A percentile compares a stretch with the other conserved stretches of the same genome.
These are phyloP conservation scores for Drosophila parvula DNA, from an alignment of 1,140 invertebrate species.

Conservation along the genomic window DNA sequence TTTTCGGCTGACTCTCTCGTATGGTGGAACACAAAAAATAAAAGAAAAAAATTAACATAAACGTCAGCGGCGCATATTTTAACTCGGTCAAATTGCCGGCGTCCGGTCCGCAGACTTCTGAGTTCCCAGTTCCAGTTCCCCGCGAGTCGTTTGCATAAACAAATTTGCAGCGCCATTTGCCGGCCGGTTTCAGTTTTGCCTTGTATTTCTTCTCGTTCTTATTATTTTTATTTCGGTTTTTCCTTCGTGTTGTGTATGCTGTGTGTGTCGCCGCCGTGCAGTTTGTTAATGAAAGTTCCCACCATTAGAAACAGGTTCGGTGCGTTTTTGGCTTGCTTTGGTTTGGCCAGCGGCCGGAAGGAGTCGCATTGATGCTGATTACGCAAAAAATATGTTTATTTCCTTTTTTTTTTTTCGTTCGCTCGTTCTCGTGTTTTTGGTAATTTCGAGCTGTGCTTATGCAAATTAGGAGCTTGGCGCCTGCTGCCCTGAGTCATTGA, in stretches of 20 bases:
- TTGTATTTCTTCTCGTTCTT: slow-evolving; percentile 24
- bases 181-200: slow-evolving; percentile 71
- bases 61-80: slow-evolving; percentile 80
- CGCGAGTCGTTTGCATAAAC: slow-evolving; percentile 71
- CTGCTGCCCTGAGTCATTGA: slow-evolving; percentile 40
- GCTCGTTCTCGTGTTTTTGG: slow-evolving; percentile 18
- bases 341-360: slow-evolving; percentile 55
- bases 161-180: slow-evolving; percentile 79
- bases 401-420: slow-evolving; percentile 20
- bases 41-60: slow-evolving; percentile 70
- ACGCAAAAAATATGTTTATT: slow-evolving; percentile 47
- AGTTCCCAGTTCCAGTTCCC: slow-evolving; percentile 26
- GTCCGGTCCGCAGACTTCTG: slow-evolving; percentile 63
- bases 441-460: slow-evolving; percentile 60
- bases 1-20: slow-evolving; percentile 46
- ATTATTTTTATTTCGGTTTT: slow-evolving; percentile 17
- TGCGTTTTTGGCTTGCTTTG: slow-evolving; percentile 25
- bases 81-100: slow-evolving; percentile 81
- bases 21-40: slow-evolving; percentile 31
- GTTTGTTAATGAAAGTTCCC: slow-evolving; percentile 80
- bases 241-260: slow-evolving; percentile 1
- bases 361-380: slow-evolving; percentile 63
- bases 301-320: slow-evolving; percentile 81
- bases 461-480: slow-evolving; percentile 58
- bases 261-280: slow-evolving; percentile 38